Base-by-base conservation (phyloP, 2,113 vertebrate species). In the Scomber colias region DNA sequence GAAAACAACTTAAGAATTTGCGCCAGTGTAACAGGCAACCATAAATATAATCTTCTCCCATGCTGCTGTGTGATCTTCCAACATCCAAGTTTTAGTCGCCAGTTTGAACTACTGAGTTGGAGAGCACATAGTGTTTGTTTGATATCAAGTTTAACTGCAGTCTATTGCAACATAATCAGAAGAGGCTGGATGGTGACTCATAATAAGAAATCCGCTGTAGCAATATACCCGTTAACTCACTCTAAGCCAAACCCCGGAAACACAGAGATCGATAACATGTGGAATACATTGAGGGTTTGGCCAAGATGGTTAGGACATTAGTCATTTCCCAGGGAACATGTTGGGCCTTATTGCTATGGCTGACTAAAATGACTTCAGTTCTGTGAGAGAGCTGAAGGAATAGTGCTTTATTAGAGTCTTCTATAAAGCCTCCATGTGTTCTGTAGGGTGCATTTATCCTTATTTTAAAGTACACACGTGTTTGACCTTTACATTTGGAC, bases 231-330 rank as follows among this genome's bases (percentile, higher is more conserved):
- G 56, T 73, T 60, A 68, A 78, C 0, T 54, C 53, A 57, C 19
- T 49, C 5, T 2, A 11, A 50, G 46, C 78, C 46, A 67, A 75
- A 60, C 53, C 35, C 57, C 13, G 44, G 75, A 69, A 88, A 79
- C 71, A 81, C 71, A 12, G 46, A 55, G 68, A 84, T 87, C 67
- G 15, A 88, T 91, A 85, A 70, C 91, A 94, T 87, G 76, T 92
- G 90, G 88, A 89, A 80, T 57, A 72, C 21, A 87, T 85, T 89
- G 76, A 87, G 77, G 82, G 84, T 87, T 87, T 88, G 83, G 86
- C 49, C 54, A 6, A 70, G 46, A 90, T 87, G 53, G 51, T 84
- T 85, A 7, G 61, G 82, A 70, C 13, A 0, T 91, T 81, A 90
- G 89, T 89, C 85, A 91, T 90, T 90, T 92, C 79, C 91, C 83